phyloP scores from a whole-genome alignment of 1,140 invertebrate genomes.

The Cardiocondyla obscurior region DNA sequence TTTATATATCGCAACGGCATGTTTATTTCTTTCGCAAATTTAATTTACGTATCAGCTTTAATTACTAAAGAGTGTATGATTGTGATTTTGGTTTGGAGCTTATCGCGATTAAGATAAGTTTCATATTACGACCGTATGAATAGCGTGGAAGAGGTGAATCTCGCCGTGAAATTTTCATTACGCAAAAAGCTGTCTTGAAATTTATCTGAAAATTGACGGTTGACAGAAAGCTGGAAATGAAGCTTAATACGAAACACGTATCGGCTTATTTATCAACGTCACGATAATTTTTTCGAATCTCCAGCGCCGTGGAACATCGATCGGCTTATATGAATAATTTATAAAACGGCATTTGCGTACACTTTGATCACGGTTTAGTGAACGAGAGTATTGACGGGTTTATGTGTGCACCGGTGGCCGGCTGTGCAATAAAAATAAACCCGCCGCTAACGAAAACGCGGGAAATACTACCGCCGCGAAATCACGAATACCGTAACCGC shows the following conservation, averaged over 20 bases:
- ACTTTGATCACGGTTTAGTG: constrained; percentile 18
- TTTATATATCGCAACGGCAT: not conserved
- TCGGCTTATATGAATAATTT: constrained; percentile 42
- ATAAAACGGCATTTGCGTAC: constrained; percentile 29
- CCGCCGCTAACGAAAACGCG: constrained; percentile 15
- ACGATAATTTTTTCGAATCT: constrained; percentile 10
- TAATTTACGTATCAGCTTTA: not conserved
- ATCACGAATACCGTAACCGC: constrained; percentile 36
- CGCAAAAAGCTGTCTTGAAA: not conserved
- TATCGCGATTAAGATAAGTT: not conserved
- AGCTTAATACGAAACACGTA: constrained; percentile 3
- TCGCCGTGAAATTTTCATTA: not conserved
- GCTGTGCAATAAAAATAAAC: constrained; percentile 56
- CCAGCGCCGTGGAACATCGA: not conserved
- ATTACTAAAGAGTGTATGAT: not conserved
- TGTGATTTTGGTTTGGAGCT: not conserved
- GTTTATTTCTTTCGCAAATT: not conserved
- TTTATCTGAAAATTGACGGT: not conserved
- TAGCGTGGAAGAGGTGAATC: not conserved
- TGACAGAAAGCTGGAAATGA: not conserved
- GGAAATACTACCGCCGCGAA: constrained; percentile 13
- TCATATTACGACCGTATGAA: not conserved
- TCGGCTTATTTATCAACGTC: constrained; percentile 11
- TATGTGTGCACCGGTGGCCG: not conserved
- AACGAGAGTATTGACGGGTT: constrained; percentile 9